A percentile compares a stretch with the other conserved stretches of the same genome.
Conservation (phyloP, 2,113 vertebrate species). For the Columba livia region DNA sequence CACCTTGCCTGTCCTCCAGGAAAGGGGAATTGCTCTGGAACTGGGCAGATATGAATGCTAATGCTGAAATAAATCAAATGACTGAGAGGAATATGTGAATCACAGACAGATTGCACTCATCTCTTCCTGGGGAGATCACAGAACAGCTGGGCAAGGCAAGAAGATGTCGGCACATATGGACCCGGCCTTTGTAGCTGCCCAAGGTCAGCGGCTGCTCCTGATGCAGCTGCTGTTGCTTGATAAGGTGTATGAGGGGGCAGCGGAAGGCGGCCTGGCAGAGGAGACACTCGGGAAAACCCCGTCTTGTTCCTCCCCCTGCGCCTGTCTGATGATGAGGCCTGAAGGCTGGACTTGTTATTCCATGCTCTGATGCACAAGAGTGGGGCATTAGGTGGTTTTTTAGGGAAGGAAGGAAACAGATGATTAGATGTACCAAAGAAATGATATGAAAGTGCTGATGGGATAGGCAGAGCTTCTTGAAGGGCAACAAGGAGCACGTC, state of each 20-base stretch:
- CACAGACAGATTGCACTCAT: not conserved
- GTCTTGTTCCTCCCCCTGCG: not conserved
- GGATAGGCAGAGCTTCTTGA: not conserved
- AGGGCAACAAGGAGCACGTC: not conserved
- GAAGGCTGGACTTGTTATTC: not conserved
- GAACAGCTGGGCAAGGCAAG: not conserved
- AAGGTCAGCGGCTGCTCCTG: slow-evolving; percentile 13
- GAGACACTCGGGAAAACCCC: not conserved
- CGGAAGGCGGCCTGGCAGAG: not conserved
- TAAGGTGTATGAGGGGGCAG: not conserved
- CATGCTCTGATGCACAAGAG: not conserved
- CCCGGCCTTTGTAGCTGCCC: not conserved
- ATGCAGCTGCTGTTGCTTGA: slow-evolving; percentile 3
- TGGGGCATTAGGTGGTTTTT: not conserved
- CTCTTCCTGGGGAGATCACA: not conserved
- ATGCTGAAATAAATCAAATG: not conserved
- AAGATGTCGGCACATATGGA: not conserved
- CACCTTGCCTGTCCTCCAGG: not conserved
- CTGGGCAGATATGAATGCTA: not conserved
- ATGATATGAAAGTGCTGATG: not conserved
- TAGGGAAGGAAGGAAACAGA: not conserved
- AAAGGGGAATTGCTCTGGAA: not conserved
- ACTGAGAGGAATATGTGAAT: not conserved
- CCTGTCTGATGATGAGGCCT: not conserved
- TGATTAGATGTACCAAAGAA: not conserved